Conservation (phyloP, 2,888 invertebrate genomes). For the Eristalis intricaria region DNA sequence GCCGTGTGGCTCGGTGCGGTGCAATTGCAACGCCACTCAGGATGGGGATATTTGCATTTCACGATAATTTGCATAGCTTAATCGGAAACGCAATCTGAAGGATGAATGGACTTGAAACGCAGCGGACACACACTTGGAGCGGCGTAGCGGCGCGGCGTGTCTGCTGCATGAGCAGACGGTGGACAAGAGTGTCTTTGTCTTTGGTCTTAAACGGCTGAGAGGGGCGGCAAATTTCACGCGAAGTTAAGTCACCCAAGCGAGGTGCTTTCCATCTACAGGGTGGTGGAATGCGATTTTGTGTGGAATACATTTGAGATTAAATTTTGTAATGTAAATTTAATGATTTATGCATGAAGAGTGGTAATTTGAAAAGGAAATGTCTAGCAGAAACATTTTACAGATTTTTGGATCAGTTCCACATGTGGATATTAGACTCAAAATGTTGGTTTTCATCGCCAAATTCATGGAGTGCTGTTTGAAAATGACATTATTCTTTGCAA, state of each 20-base stretch:
- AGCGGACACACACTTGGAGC: not conserved
- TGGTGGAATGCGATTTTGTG: not conserved
- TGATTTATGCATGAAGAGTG: not conserved
- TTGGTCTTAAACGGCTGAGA: conserved; percentile 42
- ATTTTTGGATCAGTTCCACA: not conserved
- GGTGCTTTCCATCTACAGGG: conserved; percentile 20
- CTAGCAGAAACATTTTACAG: not conserved
- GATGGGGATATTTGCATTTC: conserved; percentile 44
- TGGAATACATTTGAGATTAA: not conserved
- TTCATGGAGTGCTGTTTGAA: no score
- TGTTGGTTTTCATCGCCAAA: no score
- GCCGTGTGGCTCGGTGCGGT: not conserved
- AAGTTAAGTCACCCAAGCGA: conserved; percentile 41
- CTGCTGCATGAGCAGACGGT: not conserved
- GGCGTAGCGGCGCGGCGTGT: not conserved
- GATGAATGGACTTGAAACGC: conserved; percentile 19
- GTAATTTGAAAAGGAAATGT: not conserved
- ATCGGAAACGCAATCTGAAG: conserved; percentile 58
- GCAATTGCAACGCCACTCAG: not conserved
- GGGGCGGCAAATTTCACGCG: conserved; percentile 42
- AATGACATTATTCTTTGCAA: no score
- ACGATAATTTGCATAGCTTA: conserved; percentile 68
- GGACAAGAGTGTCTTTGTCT: conserved; percentile 31
- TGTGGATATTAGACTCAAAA: not conserved
- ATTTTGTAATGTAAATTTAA: not conserved